phyloP scores from a whole-genome alignment of 2,797 vertebrate genomes.

The Fratercula arctica region DNA sequence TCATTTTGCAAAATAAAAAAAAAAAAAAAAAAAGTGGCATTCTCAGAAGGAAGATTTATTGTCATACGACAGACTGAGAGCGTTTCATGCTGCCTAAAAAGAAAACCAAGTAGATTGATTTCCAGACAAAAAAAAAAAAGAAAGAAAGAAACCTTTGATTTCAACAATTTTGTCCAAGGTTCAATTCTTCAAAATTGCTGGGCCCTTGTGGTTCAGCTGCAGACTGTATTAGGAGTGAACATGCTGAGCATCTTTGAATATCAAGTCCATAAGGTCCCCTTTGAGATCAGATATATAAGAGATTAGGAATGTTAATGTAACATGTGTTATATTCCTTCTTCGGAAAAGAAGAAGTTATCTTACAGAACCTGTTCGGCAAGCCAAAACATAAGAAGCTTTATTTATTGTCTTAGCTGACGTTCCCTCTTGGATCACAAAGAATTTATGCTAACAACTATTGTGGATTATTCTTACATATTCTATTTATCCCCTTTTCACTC shows the following conservation, averaged over 20 bases:
- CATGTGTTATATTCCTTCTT: not conserved
- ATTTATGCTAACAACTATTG: not conserved
- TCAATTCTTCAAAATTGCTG: not conserved
- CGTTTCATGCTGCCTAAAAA: not conserved
- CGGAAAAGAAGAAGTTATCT: fast-evolving
- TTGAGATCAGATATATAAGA: not conserved
- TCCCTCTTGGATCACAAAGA: not conserved
- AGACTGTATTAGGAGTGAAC: not conserved
- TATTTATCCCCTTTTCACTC: not conserved
- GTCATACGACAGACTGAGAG: not conserved
- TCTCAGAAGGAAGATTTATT: not conserved
- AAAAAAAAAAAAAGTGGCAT: not conserved
- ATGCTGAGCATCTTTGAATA: not conserved
- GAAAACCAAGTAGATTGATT: not conserved
- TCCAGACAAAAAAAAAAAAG: not conserved
- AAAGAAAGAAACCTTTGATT: not conserved
- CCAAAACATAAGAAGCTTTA: not conserved
- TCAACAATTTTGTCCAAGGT: not conserved
- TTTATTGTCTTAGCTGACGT: not conserved
- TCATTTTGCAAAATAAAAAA: not conserved
- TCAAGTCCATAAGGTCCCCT: not conserved
- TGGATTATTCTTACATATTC: not conserved
- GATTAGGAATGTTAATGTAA: not conserved
- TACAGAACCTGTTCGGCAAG: not conserved
- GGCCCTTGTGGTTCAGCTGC: not conserved